Evolutionary conservation across 2,797 vertebrate species (phyloP).

Genomic region (Pagetopsis macropterus): DNA sequence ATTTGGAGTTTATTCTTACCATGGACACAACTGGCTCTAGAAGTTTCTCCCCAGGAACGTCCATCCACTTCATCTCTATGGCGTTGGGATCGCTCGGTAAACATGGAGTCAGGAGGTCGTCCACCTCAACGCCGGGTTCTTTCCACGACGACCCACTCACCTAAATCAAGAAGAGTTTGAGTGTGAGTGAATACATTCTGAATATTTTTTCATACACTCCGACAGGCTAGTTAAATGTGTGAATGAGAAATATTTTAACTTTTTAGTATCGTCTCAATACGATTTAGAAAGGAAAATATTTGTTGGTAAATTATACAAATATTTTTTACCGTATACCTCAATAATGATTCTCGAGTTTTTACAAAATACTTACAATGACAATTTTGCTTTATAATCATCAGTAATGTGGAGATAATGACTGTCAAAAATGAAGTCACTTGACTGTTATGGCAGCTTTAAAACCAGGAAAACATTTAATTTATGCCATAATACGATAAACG

Average conservation of each 20-base stretch:
- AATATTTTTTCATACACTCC: background rate
- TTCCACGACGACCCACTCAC: constrained; percentile 85
- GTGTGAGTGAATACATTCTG: background rate
- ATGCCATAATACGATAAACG: no score
- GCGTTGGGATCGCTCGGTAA: constrained; percentile 89
- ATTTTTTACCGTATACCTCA: no score
- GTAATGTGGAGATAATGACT: no score
- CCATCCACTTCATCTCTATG: constrained; percentile 92
- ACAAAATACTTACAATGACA: no score
- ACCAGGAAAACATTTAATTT: no score
- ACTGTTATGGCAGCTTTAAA: no score
- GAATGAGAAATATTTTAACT: background rate
- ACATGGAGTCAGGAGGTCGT: constrained; percentile 92
- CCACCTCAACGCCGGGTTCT: constrained; percentile 80
- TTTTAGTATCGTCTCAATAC: no score
- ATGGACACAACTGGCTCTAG: constrained; percentile 91
- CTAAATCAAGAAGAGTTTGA: constrained; percentile 62
- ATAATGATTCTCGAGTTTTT: no score
- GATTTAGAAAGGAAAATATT: no score
- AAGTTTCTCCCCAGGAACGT: constrained; percentile 91
- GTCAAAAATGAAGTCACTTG: no score
- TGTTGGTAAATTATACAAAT: no score
- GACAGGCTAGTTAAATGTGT: background rate
- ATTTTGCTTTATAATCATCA: no score
- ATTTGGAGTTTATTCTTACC: constrained; percentile 78